phyloP scores from a whole-genome alignment of 2,888 invertebrate species.

The Lacanobia wlatinum region DNA sequence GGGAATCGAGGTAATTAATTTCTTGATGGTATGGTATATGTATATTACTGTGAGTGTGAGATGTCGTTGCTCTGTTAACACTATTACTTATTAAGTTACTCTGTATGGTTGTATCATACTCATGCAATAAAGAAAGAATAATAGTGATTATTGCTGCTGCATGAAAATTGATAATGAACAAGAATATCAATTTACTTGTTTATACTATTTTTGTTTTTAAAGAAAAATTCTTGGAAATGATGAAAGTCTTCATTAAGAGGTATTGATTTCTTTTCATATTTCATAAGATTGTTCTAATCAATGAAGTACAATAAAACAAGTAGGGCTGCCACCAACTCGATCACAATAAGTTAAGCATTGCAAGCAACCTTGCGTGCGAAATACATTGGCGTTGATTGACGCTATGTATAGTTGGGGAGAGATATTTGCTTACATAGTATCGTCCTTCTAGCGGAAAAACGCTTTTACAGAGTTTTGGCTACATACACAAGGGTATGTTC shows the following conservation, averaged over 20 bases:
- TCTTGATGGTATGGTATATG: not conserved
- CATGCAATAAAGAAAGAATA: too few species aligned
- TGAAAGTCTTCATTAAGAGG: not conserved
- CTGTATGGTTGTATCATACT: too few species aligned
- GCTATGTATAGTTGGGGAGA: not conserved
- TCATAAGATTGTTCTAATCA: slow-evolving; percentile 20
- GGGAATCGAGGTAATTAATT: not conserved
- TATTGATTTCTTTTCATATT: slow-evolving; percentile 12
- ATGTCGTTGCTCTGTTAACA: not conserved
- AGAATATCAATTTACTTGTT: not conserved
- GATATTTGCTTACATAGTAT: too few species aligned
- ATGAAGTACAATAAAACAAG: not conserved
- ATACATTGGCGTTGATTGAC: not conserved
- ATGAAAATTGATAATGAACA: not conserved
- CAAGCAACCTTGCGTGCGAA: not conserved
- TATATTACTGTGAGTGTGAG: not conserved
- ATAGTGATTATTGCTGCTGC: not conserved
- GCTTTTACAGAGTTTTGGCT: too few species aligned
- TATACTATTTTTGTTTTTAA: not conserved
- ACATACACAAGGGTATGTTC: not conserved
- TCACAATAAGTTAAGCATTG: not conserved
- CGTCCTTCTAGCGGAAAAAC: too few species aligned
- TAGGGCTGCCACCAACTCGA: slow-evolving; percentile 8
- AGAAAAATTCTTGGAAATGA: not conserved
- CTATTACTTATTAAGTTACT: too few species aligned